Evolutionary conservation across 2,797 vertebrate species (phyloP).

Genomic region (Rhinoraja longicauda): DNA sequence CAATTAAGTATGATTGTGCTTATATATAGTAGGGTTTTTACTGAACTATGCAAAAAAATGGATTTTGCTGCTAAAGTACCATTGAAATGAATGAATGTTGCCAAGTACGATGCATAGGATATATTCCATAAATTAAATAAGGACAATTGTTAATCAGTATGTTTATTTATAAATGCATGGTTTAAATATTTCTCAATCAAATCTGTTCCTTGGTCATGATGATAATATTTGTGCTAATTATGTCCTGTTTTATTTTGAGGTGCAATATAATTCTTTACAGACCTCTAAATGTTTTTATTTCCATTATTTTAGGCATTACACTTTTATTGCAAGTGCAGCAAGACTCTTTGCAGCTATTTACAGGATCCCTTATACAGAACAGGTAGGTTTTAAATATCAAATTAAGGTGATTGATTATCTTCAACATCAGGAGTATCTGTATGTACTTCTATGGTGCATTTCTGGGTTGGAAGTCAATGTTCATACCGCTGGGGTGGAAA

Average conservation of each 20-base stretch:
- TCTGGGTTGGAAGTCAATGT: too few relatives aligned
- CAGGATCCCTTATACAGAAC: slow-evolving; percentile 74
- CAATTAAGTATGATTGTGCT: too few relatives aligned
- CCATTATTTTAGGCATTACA: slow-evolving; percentile 68
- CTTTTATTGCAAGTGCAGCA: slow-evolving; percentile 78
- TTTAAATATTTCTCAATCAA: background rate
- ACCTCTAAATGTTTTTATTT: slow-evolving; percentile 18
- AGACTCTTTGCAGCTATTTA: slow-evolving; percentile 80
- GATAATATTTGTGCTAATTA: too few relatives aligned
- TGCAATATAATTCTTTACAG: background rate
- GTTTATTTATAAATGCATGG: background rate
- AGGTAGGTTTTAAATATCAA: slow-evolving; percentile 57
- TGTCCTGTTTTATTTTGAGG: background rate
- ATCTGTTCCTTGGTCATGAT: background rate
- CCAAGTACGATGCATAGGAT: background rate
- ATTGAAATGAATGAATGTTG: background rate
- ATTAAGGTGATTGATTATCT: background rate
- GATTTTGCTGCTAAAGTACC: too few relatives aligned
- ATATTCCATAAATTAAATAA: background rate
- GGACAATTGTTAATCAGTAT: background rate
- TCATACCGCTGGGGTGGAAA: too few relatives aligned
- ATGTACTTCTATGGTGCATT: background rate
- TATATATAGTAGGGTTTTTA: too few relatives aligned
- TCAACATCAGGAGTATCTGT: background rate
- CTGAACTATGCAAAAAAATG: too few relatives aligned